phyloP scores from a whole-genome alignment of 53 echinoderm and acorn worm genomes.

The Hippasteria phrygiana region DNA sequence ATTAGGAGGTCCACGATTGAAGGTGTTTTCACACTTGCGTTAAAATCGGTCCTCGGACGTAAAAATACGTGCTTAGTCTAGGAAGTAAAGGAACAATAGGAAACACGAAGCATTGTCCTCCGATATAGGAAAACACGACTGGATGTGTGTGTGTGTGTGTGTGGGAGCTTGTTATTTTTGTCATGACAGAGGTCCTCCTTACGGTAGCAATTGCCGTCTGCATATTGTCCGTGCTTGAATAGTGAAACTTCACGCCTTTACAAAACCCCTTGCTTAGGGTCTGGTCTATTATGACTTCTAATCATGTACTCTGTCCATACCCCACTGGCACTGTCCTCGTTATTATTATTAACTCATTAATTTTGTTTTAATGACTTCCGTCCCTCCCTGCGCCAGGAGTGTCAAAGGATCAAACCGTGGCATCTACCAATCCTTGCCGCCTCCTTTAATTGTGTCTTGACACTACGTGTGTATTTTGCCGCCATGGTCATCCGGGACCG shows the following conservation, averaged over 20 bases:
- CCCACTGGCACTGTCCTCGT: not conserved
- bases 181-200: too few relatives aligned
- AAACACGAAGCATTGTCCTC: too few relatives aligned
- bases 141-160: too few relatives aligned
- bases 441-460: not conserved
- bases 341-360: slow-evolving; percentile 23
- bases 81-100: too few relatives aligned
- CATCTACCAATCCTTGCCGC: not conserved
- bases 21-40: too few relatives aligned
- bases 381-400: not conserved
- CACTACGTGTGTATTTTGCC: not conserved
- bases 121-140: too few relatives aligned
- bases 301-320: not conserved
- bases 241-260: not conserved
- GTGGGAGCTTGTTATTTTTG: too few relatives aligned
- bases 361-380: slow-evolving; percentile 28
- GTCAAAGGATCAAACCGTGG: not conserved
- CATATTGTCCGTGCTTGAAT: not conserved
- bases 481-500: not conserved
- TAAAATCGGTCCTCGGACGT: too few relatives aligned
- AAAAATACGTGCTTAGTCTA: too few relatives aligned
- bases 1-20: too few relatives aligned
- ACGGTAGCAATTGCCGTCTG: not conserved
- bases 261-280: not conserved
- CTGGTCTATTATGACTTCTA: not conserved